These are phyloP conservation scores for Macaria notata DNA, from an alignment of 2,888 invertebrate species.

Conservation along the genomic window DNA sequence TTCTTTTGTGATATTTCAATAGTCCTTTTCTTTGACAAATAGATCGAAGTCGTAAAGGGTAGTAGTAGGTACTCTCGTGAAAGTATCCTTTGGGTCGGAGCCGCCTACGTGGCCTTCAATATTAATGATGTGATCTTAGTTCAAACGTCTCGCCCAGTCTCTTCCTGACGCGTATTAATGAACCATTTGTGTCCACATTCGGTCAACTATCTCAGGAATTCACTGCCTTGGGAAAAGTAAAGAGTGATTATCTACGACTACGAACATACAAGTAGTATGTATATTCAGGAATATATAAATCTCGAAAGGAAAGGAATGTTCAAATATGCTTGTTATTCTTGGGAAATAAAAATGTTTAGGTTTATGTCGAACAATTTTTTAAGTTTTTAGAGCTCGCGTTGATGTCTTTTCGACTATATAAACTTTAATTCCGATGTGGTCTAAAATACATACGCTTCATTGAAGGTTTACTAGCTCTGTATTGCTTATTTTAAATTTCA, in stretches of 20 bases:
- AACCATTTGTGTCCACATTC: constrained; percentile 67
- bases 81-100: constrained; percentile 65
- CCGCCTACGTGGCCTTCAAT: constrained; percentile 74
- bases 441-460: too few species aligned
- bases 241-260: constrained; percentile 24
- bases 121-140: constrained; percentile 81
- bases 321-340: too few species aligned
- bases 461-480: too few species aligned
- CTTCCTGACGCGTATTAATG: constrained; percentile 76
- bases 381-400: constrained; percentile 11
- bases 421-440: neutral
- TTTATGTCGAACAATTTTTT: too few species aligned
- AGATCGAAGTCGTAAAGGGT: constrained; percentile 73
- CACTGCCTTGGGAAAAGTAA: constrained; percentile 32
- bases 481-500: too few species aligned
- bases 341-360: too few species aligned
- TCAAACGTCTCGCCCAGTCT: constrained; percentile 70
- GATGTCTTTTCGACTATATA: constrained; percentile 16
- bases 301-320: too few species aligned
- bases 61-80: constrained; percentile 64
- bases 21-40: constrained; percentile 64
- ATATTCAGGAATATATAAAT: too few species aligned
- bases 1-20: constrained; percentile 50
- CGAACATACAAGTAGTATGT: neutral
- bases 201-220: constrained; percentile 53